These are phyloP conservation scores for Gallinago undulata DNA, from an alignment of 2,113 vertebrate species.

Conservation along the genomic window DNA sequence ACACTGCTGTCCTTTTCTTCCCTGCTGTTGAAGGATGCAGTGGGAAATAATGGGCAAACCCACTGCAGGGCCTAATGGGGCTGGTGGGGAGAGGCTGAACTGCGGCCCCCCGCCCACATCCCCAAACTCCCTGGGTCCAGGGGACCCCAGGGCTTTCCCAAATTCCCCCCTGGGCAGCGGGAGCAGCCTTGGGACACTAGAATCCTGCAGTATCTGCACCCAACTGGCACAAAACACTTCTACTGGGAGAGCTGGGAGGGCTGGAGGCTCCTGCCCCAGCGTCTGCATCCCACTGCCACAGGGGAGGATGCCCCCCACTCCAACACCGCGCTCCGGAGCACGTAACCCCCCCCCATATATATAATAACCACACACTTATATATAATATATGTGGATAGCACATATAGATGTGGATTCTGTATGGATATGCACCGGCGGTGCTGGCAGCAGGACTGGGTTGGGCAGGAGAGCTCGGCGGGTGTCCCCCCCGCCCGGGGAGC, in stretches of 20 bases:
- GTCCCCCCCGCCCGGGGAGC: not conserved
- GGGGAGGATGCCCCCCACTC: not conserved
- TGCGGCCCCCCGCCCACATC: fast-evolving
- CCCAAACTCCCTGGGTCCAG: not conserved
- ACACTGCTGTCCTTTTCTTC: not conserved
- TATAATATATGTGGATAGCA: not conserved
- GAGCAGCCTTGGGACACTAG: not conserved
- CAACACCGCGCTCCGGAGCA: not conserved
- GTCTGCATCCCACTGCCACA: not conserved
- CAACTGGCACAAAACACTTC: not conserved
- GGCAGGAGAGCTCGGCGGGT: not conserved
- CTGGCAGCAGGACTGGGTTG: not conserved
- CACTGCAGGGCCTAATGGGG: not conserved
- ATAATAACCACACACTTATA: too few relatives aligned
- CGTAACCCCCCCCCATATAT: not conserved
- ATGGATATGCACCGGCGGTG: not conserved
- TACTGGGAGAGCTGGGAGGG: not conserved
- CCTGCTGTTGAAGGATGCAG: not conserved
- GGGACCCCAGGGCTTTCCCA: not conserved
- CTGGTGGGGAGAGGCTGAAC: not conserved
- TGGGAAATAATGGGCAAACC: not conserved
- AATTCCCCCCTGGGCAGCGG: not conserved
- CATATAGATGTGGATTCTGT: not conserved
- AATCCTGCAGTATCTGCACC: not conserved
- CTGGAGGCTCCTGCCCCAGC: not conserved